Conservation (phyloP, 2,113 vertebrate genomes). For the Mellivora capensis region DNA sequence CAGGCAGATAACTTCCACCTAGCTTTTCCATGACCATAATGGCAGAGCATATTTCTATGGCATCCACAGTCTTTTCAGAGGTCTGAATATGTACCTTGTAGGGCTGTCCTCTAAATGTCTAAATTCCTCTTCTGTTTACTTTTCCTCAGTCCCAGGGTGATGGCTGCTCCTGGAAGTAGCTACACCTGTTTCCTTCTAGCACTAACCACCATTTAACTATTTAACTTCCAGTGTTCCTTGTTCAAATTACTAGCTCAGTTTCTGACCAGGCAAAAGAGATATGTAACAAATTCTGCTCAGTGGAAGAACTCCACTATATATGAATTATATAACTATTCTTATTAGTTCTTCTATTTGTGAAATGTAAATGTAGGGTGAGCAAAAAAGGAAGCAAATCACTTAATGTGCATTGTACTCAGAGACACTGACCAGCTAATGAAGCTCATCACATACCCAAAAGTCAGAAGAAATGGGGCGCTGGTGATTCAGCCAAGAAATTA, state of each 20-base stretch:
- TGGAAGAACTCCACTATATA: background rate
- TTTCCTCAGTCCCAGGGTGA: background rate
- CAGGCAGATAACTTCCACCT: background rate
- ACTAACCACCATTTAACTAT: background rate
- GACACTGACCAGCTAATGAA: background rate
- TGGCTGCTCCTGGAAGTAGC: background rate
- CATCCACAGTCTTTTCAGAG: background rate
- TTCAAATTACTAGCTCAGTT: background rate
- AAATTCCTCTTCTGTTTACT: background rate
- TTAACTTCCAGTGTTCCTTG: background rate
- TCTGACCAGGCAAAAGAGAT: background rate
- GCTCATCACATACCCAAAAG: background rate
- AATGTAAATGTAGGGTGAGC: background rate
- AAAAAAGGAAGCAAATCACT: slow-evolving; percentile 1
- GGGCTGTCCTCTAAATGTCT: background rate
- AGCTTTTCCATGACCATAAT: background rate
- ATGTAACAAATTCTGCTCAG: background rate
- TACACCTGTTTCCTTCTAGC: background rate
- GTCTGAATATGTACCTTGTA: background rate
- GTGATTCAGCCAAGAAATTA: background rate
- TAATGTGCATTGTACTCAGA: background rate
- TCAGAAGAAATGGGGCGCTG: background rate
- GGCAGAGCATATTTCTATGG: background rate
- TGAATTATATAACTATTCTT: background rate
- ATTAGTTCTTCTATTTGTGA: background rate